Base-by-base conservation (phyloP, 2,888 invertebrate genomes). In the Philopedon plagiatum region DNA sequence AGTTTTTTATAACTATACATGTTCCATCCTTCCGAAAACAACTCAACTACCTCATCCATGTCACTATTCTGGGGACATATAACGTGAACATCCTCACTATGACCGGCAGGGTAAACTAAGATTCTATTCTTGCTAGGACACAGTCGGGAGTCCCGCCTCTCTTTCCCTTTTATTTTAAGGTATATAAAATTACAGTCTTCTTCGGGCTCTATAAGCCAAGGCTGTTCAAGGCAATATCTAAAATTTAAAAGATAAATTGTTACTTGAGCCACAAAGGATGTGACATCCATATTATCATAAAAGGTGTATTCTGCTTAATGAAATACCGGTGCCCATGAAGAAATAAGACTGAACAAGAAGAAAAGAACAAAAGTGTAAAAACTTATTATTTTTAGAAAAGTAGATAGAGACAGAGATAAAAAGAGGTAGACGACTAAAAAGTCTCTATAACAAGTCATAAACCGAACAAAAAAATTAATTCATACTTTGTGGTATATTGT, bases 171-270 rank as follows among this genome's bases (percentile, higher is more conserved):
- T 11, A 93, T 87, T 83, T 91, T 91, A 7, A 94, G 85, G 79
- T 92, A 93, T 41, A 94, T 87, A 81, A 91, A 93, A 82, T 92
- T 90, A 67, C 91, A 90, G 0, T 90, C 87, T 76, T 92, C 91
- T 78, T 92, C 91, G 0, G 93, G 93, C 81, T 93, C 93, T 67
- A 94, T 91, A 0, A 93, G 85, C 93, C 93, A 94, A 0, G 93
- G 93, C 80, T 92, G 90, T 80, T 92, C 91, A 26, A 91, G 89
- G 82, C 93, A 93, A 66, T 87, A 87, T 8, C 83, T 81, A 32
- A 26, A 65, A 57, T 34, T 18, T 23, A n/a, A 41, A 9, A 23
- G 0, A 46, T n/a, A 39, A 15, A 15, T 8, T 34, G 9, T 34
- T 2, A 34, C 11, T 9, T 9, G 9, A 26, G 26, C 26, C 7